These are phyloP conservation scores for Sciurus carolinensis DNA, from an alignment of 2,797 vertebrate genomes.

Conservation along the genomic window DNA sequence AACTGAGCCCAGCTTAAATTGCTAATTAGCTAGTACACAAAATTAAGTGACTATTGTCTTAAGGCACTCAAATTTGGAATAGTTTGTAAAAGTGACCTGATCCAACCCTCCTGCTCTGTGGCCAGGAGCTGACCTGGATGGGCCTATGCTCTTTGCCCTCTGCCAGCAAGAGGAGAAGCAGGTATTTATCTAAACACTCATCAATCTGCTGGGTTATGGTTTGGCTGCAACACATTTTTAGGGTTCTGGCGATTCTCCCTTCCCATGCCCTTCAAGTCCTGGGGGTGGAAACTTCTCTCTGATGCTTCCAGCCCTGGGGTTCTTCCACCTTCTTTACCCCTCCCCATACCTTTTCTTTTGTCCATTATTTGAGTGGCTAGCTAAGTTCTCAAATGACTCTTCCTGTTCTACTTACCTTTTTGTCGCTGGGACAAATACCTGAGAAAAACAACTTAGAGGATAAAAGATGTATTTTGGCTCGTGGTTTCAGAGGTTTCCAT, in stretches of 20 bases:
- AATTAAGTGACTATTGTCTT: background rate
- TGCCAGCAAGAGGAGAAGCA: background rate
- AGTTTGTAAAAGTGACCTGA: background rate
- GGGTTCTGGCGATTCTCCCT: background rate
- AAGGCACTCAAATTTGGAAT: background rate
- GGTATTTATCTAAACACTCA: too few relatives aligned
- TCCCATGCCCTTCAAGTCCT: background rate
- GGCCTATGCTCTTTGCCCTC: background rate
- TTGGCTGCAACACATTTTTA: background rate
- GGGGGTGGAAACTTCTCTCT: background rate
- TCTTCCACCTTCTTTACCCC: background rate
- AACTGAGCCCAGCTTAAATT: background rate
- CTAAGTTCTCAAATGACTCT: background rate
- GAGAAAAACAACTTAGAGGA: background rate
- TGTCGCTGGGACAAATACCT: background rate
- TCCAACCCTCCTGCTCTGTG: background rate
- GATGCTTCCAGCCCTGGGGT: background rate
- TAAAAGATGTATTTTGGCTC: background rate
- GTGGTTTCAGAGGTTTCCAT: background rate
- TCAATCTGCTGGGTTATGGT: background rate
- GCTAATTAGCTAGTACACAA: background rate
- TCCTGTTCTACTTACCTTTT: background rate
- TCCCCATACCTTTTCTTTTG: background rate
- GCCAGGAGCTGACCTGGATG: background rate
- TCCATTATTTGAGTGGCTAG: background rate